Evolutionary conservation across 2,888 invertebrate species (phyloP).

Genomic region (Drosophila diplacantha): DNA sequence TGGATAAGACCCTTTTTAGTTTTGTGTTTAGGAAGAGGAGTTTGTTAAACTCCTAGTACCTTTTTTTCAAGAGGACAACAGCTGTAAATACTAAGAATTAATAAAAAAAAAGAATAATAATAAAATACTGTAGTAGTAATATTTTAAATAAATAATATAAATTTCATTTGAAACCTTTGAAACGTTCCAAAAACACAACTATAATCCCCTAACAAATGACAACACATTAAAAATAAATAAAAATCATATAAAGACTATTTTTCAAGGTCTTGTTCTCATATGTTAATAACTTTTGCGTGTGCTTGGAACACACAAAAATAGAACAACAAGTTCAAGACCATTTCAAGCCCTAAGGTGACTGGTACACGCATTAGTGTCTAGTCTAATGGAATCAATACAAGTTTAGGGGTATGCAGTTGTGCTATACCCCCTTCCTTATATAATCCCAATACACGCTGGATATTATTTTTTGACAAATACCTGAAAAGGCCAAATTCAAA

Average conservation of each 20-base stretch:
- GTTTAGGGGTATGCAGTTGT: background rate
- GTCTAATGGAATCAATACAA: slow-evolving; percentile 22
- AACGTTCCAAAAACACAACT: background rate
- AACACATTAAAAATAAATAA: slow-evolving; percentile 24
- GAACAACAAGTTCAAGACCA: slow-evolving; percentile 32
- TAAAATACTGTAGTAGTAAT: background rate
- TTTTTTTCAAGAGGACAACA: background rate
- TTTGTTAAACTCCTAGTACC: background rate
- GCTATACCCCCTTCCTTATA: slow-evolving; percentile 2
- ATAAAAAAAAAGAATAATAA: too few relatives aligned
- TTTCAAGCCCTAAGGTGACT: slow-evolving; percentile 24
- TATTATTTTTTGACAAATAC: slow-evolving; percentile 21
- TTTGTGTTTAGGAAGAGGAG: slow-evolving; percentile 1
- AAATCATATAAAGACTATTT: background rate
- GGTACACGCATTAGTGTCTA: slow-evolving; percentile 7
- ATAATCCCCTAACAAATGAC: background rate
- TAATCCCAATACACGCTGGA: slow-evolving; percentile 19
- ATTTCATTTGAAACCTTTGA: background rate
- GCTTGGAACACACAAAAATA: slow-evolving; percentile 19
- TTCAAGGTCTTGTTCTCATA: slow-evolving; percentile 15
- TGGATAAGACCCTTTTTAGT: background rate
- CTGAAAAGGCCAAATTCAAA: slow-evolving; percentile 1
- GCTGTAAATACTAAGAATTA: background rate
- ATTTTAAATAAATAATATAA: background rate
- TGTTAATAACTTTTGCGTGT: slow-evolving; percentile 33